Conservation (phyloP, 1,140 invertebrate genomes). For the Achatina immaculata region DNA sequence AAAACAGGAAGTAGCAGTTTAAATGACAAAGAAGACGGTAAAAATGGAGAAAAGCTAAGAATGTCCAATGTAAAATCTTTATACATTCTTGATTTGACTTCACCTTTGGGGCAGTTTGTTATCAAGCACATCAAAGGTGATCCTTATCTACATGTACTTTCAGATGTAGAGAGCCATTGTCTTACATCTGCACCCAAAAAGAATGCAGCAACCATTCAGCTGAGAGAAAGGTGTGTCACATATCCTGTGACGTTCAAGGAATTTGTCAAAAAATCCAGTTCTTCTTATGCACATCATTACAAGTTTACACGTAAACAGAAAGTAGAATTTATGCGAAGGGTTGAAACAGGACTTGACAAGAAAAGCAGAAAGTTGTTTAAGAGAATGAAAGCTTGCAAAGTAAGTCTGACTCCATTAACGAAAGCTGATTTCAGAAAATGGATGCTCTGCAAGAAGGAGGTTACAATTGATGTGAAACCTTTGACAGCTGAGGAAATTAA, state of each 20-base stretch:
- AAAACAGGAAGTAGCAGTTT: conserved; percentile 7
- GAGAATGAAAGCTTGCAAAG: conserved; percentile 49
- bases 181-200: conserved; percentile 55
- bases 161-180: conserved; percentile 60
- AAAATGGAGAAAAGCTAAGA: conserved; percentile 40
- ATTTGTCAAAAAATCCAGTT: conserved; percentile 34
- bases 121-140: conserved; percentile 59
- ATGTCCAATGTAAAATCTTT: conserved; percentile 46
- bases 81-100: conserved; percentile 57
- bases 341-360: conserved; percentile 52
- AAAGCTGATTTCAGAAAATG: conserved; percentile 52
- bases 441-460: conserved; percentile 40
- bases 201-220: conserved; percentile 47
- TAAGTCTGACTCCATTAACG: conserved; percentile 49
- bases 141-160: conserved; percentile 48
- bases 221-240: conserved; percentile 50
- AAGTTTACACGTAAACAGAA: conserved; percentile 56
- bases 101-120: conserved; percentile 60
- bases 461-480: conserved; percentile 40
- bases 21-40: conserved; percentile 29
- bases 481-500: conserved; percentile 38
- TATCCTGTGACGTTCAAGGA: conserved; percentile 58
- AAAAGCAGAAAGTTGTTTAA: conserved; percentile 46
- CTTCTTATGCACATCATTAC: conserved; percentile 53
- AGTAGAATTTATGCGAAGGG: conserved; percentile 45